Evolutionary conservation across 2,888 invertebrate species (phyloP).

Genomic region (Euzophera pinguis): DNA sequence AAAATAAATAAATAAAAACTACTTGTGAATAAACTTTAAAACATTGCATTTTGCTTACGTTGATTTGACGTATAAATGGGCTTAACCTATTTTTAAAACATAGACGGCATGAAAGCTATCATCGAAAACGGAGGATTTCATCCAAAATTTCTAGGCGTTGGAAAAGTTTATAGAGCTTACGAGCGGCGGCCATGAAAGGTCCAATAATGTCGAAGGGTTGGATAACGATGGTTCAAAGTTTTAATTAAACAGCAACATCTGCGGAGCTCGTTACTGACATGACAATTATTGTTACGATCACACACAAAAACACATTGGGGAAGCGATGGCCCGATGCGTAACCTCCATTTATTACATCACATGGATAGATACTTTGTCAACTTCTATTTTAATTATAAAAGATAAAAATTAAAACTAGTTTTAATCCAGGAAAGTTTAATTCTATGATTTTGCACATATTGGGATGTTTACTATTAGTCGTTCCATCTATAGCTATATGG

Average conservation of each 20-base stretch:
- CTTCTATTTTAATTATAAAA: too few species aligned
- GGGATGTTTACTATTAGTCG: too few species aligned
- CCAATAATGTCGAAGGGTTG: slow-evolving; percentile 63
- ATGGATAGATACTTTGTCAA: not conserved
- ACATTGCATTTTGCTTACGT: too few species aligned
- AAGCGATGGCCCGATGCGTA: slow-evolving; percentile 18
- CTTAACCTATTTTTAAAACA: too few species aligned
- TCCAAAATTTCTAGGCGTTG: slow-evolving; percentile 33
- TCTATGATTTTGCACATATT: too few species aligned
- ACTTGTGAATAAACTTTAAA: too few species aligned
- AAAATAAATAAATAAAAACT: too few species aligned
- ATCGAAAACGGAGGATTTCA: slow-evolving; percentile 42
- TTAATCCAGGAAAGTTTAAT: too few species aligned
- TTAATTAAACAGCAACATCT: slow-evolving; percentile 76
- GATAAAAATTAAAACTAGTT: too few species aligned
- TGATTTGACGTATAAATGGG: too few species aligned
- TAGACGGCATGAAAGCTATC: slow-evolving; percentile 18
- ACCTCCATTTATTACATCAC: not conserved
- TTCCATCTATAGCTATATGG: too few species aligned
- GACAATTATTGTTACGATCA: slow-evolving; percentile 61
- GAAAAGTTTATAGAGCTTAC: slow-evolving; percentile 53
- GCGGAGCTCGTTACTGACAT: slow-evolving; percentile 53
- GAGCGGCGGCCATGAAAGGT: slow-evolving; percentile 40
- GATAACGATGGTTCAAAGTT: slow-evolving; percentile 65
- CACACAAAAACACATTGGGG: slow-evolving; percentile 46